These are phyloP conservation scores for Rugalucina vietnamica DNA, from an alignment of 2,888 invertebrate species.

Conservation along the genomic window DNA sequence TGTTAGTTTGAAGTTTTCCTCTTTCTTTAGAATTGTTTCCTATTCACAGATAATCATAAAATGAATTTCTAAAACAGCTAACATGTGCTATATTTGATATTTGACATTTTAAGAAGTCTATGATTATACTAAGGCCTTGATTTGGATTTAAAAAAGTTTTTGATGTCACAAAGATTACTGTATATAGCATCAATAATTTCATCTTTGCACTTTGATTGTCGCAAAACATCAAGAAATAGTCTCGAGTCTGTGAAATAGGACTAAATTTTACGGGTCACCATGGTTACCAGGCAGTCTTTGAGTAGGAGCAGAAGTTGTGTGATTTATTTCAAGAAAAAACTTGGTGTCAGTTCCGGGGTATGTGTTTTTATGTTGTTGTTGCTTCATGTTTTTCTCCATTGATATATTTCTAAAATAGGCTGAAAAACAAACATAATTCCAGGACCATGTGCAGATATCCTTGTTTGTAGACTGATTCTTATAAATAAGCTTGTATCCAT, in stretches of 20 bases:
- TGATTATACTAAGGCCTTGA: neutral
- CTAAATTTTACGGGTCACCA: neutral
- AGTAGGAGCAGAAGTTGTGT: constrained; percentile 14
- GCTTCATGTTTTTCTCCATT: too few species aligned
- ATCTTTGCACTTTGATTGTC: too few species aligned
- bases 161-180: neutral
- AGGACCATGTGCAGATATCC: too few species aligned
- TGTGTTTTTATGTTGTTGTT: neutral
- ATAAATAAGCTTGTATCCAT: too few species aligned
- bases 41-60: constrained; percentile 1
- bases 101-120: neutral
- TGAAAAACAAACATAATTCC: too few species aligned
- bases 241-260: too few species aligned
- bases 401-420: too few species aligned
- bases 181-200: too few species aligned
- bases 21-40: neutral
- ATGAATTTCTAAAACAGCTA: neutral
- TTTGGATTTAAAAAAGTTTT: neutral
- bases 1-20: neutral
- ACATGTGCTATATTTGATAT: neutral
- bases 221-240: too few species aligned
- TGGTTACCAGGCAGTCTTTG: constrained; percentile 7
- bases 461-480: too few species aligned
- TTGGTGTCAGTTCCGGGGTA: neutral
- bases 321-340: constrained; percentile 22